Evolutionary conservation across 2,888 invertebrate genomes (phyloP), one percentile per base, ranked within the genome.

Genomic region (Calephelis perditalis): DNA sequence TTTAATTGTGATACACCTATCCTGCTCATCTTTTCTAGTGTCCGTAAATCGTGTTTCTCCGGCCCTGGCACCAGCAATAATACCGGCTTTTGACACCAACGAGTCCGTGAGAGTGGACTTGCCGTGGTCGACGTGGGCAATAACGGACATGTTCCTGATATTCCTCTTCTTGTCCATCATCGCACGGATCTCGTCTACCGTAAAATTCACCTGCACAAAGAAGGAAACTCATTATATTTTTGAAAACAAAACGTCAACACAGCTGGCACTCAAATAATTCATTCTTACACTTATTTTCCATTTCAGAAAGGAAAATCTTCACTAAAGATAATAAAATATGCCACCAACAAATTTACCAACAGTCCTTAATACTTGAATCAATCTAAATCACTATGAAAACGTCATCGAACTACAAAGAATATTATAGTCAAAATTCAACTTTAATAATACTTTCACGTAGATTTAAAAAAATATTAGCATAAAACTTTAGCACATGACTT

Each of bases 81-180:
- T 99, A 91, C 99, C 99, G 80, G 99, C 99, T 92, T 99, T 99
- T 64, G 99, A 98, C 71, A 99, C 99, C 80, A 99, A 93, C 69
- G 99, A 99, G 92, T 99, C 99, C 64, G 99, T 99, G 83, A 99
- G 91, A 63, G 99, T 99, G 71, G 99, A 99, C 92, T 99, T 99
- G 83, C 99, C 99, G 91, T 99, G 99, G 93, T 99, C 99, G 73
- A 99, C 99, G 92, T 99, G 99, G 77, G 99, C 99, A 86, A 99
- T 99, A 92, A 99, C 99, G 84, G 99, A 99, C 99, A 99, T 99
- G 93, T 99, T 99, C 86, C 99, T 96, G 93, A 99, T 99, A 89
- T 99, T 99, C 93, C 93, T 94, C 94, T 99, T 99, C 91, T 97
- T 97, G 97, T 99, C 99, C 99, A 99, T 99, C 96, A 99, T 97